Conservation (phyloP, 2,888 invertebrate species). For the Torymus auratus region DNA sequence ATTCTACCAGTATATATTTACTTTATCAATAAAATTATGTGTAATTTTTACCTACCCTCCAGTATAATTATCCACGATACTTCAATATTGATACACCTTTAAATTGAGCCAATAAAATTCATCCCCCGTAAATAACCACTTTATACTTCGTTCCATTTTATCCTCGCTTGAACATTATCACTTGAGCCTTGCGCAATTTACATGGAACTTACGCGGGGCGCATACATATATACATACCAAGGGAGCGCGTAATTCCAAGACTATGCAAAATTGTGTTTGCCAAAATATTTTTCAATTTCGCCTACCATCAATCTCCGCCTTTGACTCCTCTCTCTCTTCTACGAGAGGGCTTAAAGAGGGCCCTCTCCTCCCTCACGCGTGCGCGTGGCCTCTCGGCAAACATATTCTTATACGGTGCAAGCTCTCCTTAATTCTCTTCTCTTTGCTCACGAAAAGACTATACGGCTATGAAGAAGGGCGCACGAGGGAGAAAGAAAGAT, state of each 20-base stretch:
- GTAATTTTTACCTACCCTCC: no score
- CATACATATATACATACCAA: background rate
- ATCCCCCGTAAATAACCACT: no score
- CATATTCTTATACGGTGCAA: conserved; percentile 39
- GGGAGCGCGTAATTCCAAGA: conserved; percentile 4
- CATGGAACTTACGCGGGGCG: background rate
- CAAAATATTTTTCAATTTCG: conserved; percentile 56
- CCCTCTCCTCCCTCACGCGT: background rate
- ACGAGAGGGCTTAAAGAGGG: background rate
- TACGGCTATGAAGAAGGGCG: background rate
- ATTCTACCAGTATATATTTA: no score
- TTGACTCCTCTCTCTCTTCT: conserved; percentile 24
- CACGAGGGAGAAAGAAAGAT: conserved; percentile 24
- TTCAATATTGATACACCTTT: no score
- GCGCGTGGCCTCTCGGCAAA: conserved; percentile 28
- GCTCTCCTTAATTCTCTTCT: conserved; percentile 52
- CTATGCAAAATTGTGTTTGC: conserved; percentile 53
- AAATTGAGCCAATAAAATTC: no score
- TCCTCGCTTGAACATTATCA: no score
- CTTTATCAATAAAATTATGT: no score
- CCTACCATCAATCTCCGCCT: conserved; percentile 47
- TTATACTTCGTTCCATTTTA: no score
- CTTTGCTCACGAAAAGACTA: conserved; percentile 23
- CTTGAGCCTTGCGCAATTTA: background rate
- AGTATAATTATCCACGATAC: no score